A percentile compares a stretch with the other conserved stretches of the same genome.
phyloP scores from a whole-genome alignment of 2,888 invertebrate genomes.

The Sialis lutaria region DNA sequence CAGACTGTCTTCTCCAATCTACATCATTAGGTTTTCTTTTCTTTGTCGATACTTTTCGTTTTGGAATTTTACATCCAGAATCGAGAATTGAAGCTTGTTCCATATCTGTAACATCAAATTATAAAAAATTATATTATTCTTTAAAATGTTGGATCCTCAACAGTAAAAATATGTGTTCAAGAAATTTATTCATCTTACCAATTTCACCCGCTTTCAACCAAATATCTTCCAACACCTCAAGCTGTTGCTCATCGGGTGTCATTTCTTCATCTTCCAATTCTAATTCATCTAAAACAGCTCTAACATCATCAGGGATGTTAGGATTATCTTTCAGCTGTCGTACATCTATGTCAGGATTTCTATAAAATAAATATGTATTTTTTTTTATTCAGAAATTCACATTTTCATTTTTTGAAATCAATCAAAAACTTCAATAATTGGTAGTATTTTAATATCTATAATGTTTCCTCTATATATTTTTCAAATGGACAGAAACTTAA shows the following conservation, averaged over 20 bases:
- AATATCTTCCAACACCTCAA: conserved; percentile 59
- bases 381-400: background rate
- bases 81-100: conserved; percentile 33
- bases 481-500: background rate
- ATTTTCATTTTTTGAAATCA: background rate
- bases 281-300: conserved; percentile 33
- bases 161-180: background rate
- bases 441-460: too few species aligned
- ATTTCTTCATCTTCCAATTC: conserved; percentile 30
- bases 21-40: conserved; percentile 11
- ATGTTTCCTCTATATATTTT: background rate
- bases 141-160: background rate
- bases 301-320: conserved; percentile 33
- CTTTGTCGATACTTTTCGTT: conserved; percentile 19
- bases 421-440: too few species aligned
- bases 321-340: conserved; percentile 21
- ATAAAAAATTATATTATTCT: conserved; percentile 2
- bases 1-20: background rate
- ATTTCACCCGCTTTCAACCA: conserved; percentile 69
- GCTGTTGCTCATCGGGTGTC: conserved; percentile 48
- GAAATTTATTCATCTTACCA: conserved; percentile 24
- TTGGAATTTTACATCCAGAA: conserved; percentile 31
- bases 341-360: conserved; percentile 16
- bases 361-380: background rate
- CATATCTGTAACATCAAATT: conserved; percentile 21